A percentile compares a stretch with the other conserved stretches of the same genome.
Evolutionary conservation across 2,113 vertebrate species (phyloP).

Genomic region (Lonchura striata): DNA sequence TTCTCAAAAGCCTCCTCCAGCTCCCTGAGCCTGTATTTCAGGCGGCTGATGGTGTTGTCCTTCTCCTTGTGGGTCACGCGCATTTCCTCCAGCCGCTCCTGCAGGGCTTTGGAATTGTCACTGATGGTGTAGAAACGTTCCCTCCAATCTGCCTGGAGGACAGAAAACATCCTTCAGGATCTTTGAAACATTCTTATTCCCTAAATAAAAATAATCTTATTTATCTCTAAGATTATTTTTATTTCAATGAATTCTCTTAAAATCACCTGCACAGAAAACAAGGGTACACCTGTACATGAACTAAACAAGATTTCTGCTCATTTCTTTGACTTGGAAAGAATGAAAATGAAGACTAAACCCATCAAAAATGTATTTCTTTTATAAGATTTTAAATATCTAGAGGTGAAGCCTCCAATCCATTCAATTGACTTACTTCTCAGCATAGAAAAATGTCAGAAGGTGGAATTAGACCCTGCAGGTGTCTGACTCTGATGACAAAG

Average conservation of each 20-base stretch:
- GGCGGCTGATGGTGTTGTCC: constrained; percentile 74
- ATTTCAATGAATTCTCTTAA: background rate
- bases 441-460: background rate
- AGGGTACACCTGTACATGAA: rapidly evolving
- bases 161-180: background rate
- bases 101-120: constrained; percentile 77
- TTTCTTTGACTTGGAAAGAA: background rate
- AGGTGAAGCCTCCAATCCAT: background rate
- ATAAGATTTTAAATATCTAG: background rate
- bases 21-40: constrained; percentile 79
- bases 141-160: constrained; percentile 82
- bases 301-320: background rate
- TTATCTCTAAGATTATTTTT: background rate
- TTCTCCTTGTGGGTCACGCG: constrained; percentile 82
- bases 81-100: constrained; percentile 87
- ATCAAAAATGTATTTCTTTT: background rate
- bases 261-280: background rate
- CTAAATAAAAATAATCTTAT: too few relatives aligned
- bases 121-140: constrained; percentile 79
- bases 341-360: background rate
- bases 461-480: background rate
- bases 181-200: background rate
- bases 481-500: background rate
- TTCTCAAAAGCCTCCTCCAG: constrained; percentile 83
- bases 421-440: background rate